Base-by-base conservation (phyloP, 1,140 invertebrate genomes). In the Tigriopus japonicus region DNA sequence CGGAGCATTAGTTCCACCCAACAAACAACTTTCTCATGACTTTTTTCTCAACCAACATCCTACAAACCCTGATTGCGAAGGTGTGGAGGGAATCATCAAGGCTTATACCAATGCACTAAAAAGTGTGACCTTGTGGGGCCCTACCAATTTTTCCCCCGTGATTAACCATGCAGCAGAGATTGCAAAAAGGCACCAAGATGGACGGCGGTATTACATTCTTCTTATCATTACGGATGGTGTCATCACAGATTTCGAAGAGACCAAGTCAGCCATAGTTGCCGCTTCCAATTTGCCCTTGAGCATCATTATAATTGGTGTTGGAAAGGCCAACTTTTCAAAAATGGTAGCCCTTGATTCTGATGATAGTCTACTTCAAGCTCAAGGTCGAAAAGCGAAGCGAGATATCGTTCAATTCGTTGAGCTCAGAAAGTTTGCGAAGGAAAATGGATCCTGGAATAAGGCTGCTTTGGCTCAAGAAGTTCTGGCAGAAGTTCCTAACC, bases 171-270 rank as follows among this genome's bases (percentile, higher is more conserved):
- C 75, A 7, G 64, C 67, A 1, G 64, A 64, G 55, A 68, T 69
- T 62, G 70, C 70, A 9, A 42, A 24, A 9, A 49, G 63, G 40
- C 64, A 65, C 62, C 63, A 71, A 45, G 72, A 73, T 64, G 72
- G 74, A 19, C 67, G 71, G 65, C 68, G 72, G 24, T 79, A 79
- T 64, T 77, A 72, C 66, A 68, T 80, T 12, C 66, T 80, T 10
- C 67, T 80, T 5, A 73, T 80, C 53, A 70, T 80, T 23, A 80
- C 78, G 14, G 78, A 80, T 69, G 78, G 78, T 42, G 72, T 76
- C 24, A 75, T 80, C 19, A 73, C 71, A 54, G 78, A 71, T 56
- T 62, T 70, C 67, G 65, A 68, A 63, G 67, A 69, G 3, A 71
- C 70, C 6, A 69, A 68, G 55, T 65, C 71, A 70, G 73, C 73